A percentile compares a stretch with the other conserved stretches of the same genome.
Evolutionary conservation across 2,113 vertebrate species (phyloP).

Genomic region (Centrocercus urophasianus): DNA sequence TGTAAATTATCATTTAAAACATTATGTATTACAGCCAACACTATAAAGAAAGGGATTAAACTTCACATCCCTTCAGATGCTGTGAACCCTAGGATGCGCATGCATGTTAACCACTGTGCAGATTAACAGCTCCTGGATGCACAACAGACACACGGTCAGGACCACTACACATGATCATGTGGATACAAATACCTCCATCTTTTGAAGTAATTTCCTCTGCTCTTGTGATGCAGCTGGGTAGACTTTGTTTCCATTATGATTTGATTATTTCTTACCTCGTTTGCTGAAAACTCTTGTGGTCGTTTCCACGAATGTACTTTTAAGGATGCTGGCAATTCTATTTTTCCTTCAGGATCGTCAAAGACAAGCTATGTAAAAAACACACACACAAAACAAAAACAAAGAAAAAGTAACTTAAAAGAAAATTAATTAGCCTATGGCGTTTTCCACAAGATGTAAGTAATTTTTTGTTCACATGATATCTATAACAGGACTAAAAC

Average conservation of each 20-base stretch:
- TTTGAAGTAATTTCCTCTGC: background rate
- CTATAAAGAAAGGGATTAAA: background rate
- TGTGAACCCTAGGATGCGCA: background rate
- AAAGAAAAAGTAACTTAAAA: background rate
- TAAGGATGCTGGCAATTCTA: slow-evolving; percentile 83
- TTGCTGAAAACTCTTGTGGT: slow-evolving; percentile 83
- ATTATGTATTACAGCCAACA: background rate
- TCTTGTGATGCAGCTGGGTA: background rate
- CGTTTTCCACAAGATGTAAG: background rate
- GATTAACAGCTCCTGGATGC: rapidly evolving
- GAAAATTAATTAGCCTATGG: background rate
- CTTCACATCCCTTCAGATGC: background rate
- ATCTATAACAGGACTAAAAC: background rate
- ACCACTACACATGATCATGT: background rate
- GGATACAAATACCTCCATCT: background rate
- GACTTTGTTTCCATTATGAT: background rate
- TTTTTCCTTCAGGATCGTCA: slow-evolving; percentile 92
- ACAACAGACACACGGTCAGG: background rate
- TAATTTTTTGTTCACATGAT: background rate
- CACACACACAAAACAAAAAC: background rate
- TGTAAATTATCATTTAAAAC: rapidly evolving
- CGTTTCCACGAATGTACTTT: slow-evolving; percentile 91
- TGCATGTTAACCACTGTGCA: rapidly evolving
- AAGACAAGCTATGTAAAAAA: slow-evolving; percentile 80
- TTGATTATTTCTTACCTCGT: slow-evolving; percentile 77